Conservation (phyloP, 2,888 invertebrate genomes). For the Patella caerulea region DNA sequence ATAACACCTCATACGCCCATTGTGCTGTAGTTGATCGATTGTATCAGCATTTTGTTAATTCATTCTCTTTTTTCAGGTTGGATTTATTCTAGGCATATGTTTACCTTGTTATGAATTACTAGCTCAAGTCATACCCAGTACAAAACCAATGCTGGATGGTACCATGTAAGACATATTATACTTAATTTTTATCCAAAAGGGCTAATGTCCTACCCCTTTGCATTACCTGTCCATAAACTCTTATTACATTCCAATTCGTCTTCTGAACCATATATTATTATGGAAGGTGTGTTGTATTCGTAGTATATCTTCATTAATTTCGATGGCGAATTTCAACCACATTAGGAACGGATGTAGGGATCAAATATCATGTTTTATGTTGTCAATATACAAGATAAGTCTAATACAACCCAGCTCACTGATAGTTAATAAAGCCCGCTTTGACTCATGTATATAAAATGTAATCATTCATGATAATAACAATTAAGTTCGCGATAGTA, state of each 20-base stretch:
- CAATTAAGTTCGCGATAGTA: no score
- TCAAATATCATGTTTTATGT: no score
- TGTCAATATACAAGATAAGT: no score
- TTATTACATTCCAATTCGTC: not conserved
- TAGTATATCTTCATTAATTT: not conserved
- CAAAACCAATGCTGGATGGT: slow-evolving; percentile 80
- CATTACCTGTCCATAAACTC: not conserved
- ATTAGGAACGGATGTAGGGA: no score
- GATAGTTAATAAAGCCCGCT: no score
- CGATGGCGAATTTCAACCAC: no score
- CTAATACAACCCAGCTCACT: no score
- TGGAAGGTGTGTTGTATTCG: not conserved
- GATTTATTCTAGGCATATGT: slow-evolving; percentile 85
- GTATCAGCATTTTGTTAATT: no score
- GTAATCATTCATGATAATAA: no score
- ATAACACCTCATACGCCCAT: no score
- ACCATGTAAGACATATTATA: slow-evolving; percentile 72
- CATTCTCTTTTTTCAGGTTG: slow-evolving; percentile 75
- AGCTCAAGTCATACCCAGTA: slow-evolving; percentile 78
- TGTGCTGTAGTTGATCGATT: no score
- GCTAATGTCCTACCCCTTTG: not conserved
- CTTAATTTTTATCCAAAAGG: not conserved
- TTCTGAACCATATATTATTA: not conserved
- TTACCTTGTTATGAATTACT: slow-evolving; percentile 84
- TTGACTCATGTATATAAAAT: no score